These are phyloP conservation scores for Siphonodentalium dalli DNA, from an alignment of 2,888 invertebrate genomes.

Conservation along the genomic window DNA sequence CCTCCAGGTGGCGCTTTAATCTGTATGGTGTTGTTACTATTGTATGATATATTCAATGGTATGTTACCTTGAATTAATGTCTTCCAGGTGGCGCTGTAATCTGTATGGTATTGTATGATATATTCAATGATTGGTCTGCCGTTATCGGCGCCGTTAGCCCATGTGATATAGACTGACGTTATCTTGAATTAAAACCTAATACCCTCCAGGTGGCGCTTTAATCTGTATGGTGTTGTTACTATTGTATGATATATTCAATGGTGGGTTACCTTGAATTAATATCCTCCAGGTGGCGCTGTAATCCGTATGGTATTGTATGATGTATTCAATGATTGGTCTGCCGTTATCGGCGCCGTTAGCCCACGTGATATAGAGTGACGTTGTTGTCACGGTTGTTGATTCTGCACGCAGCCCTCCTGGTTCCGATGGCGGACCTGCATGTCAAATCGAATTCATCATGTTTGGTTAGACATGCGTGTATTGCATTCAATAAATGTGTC, in stretches of 20 bases:
- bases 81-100: constrained; percentile 37
- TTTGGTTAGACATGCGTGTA: too few relatives aligned
- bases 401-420: constrained; percentile 45
- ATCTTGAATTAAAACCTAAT: too few relatives aligned
- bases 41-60: too few relatives aligned
- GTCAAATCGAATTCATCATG: background rate
- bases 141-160: constrained; percentile 41
- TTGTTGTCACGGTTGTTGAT: constrained; percentile 29
- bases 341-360: constrained; percentile 41
- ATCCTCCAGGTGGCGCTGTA: constrained; percentile 36
- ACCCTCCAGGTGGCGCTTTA: too few relatives aligned
- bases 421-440: constrained; percentile 49
- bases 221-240: too few relatives aligned
- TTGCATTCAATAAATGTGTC: too few relatives aligned
- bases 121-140: constrained; percentile 41
- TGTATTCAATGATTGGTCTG: constrained; percentile 37
- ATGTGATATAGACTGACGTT: constrained; percentile 36
- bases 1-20: too few relatives aligned
- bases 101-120: constrained; percentile 40
- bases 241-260: too few relatives aligned
- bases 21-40: too few relatives aligned
- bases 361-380: constrained; percentile 40
- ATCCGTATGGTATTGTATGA: constrained; percentile 40
- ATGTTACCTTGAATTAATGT: constrained; percentile 33
- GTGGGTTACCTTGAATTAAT: constrained; percentile 34